These are phyloP conservation scores for Parasteatoda lunata DNA, from an alignment of 2,888 invertebrate genomes.

Conservation along the genomic window DNA sequence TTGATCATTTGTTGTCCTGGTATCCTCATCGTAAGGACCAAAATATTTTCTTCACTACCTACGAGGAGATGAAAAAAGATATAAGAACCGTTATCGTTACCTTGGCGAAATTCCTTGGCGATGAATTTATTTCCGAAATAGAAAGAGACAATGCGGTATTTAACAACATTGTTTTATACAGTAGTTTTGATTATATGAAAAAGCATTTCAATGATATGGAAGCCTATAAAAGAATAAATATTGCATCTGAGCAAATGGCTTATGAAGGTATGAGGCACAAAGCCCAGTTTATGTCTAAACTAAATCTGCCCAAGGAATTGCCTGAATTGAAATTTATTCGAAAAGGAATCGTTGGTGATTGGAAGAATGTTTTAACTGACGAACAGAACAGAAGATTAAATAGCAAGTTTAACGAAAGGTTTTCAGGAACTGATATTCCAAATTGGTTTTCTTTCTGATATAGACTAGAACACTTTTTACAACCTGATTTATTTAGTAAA, in stretches of 20 bases:
- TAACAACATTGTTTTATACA: constrained; percentile 43
- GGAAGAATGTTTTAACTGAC: constrained; percentile 74
- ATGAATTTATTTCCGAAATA: constrained; percentile 46
- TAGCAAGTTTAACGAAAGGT: constrained; percentile 22
- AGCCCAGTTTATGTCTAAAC: not conserved
- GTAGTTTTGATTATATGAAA: constrained; percentile 67
- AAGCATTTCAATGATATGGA: not conserved
- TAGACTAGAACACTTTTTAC: no score
- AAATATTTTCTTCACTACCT: constrained; percentile 74
- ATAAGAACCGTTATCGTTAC: constrained; percentile 65
- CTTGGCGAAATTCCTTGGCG: constrained; percentile 70
- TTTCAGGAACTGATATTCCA: constrained; percentile 48
- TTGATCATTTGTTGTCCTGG: constrained; percentile 69
- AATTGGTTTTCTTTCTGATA: constrained; percentile 20
- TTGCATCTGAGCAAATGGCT: not conserved
- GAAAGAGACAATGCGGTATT: constrained; percentile 36
- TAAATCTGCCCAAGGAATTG: constrained; percentile 24
- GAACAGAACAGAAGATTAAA: constrained; percentile 62
- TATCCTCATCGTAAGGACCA: constrained; percentile 70
- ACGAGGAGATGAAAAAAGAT: constrained; percentile 74
- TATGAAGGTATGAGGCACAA: constrained; percentile 14
- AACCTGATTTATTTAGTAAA: no score
- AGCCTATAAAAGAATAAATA: not conserved
- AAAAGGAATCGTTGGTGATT: constrained; percentile 74
- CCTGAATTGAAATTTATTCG: constrained; percentile 26